These are phyloP conservation scores for Gisinianus flammeolus DNA, from an alignment of 2,888 invertebrate genomes.

Conservation along the genomic window DNA sequence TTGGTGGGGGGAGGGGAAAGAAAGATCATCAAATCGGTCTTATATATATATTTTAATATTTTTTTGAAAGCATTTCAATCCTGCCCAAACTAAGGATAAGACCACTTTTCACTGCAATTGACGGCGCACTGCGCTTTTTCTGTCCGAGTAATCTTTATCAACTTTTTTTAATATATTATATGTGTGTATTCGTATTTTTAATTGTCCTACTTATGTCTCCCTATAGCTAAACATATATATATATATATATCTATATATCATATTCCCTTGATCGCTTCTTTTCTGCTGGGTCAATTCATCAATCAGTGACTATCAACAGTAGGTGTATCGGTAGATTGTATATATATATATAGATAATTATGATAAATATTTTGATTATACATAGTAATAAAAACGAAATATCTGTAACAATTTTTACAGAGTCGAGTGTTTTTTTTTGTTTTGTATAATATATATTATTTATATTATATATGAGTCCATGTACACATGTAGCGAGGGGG, in stretches of 20 bases:
- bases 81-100: no score
- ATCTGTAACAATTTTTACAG: background rate
- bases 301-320: constrained; percentile 21
- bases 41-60: background rate
- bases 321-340: background rate
- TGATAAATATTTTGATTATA: background rate
- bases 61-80: no score
- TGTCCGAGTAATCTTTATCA: constrained; percentile 21
- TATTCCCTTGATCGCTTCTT: background rate
- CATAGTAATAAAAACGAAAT: background rate
- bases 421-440: background rate
- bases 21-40: background rate
- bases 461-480: background rate
- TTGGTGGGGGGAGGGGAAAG: no score
- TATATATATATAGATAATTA: background rate
- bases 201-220: constrained; percentile 18
- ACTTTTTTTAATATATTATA: constrained; percentile 11
- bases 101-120: background rate
- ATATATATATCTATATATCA: background rate
- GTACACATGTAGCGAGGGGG: background rate
- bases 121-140: constrained; percentile 31
- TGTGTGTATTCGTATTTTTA: constrained; percentile 15
- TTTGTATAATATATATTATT: background rate
- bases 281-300: constrained; percentile 23
- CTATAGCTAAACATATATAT: constrained; percentile 1